Evolutionary conservation across 1,140 invertebrate genomes (phyloP), one percentile per base, ranked within the genome.

Genomic region (Phymastichus coffea): DNA sequence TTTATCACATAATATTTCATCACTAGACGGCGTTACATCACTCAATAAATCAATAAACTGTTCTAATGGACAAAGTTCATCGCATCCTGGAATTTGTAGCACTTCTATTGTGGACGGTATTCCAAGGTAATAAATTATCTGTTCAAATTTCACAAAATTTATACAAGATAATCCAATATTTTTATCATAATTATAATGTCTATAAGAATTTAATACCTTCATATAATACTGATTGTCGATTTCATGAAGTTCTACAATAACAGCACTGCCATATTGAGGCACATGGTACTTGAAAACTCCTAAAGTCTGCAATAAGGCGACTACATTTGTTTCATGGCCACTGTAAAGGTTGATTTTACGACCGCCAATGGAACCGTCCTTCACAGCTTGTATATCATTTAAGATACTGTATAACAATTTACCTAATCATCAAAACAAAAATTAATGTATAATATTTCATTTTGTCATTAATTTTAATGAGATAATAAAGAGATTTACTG

Each of bases 261-360:
- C 68, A 6, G 81, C 80, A 12, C 83, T 73, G 0, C 80, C 79
- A 64, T 82, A 85, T 59, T 74, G 75, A 0, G 83, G 83, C 41
- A 83, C 79, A 48, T 84, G 82, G 4, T 80, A 71, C 41, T 87
- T 73, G 70, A 84, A 91, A 2, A 88, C 80, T 12, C 82, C 82
- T 19, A 90, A 70, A 0, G 85, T 83, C 33, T 81, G 77, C 64
- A 91, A 77, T n/a, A 91, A 63, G 19, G 84, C 84, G 2, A 84
- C 82, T 3, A 92, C 79, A 37, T 86, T 89, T 47, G 86, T 85
- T 68, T 91, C 89, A 70, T 91, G 88, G 9, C 80, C 84, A 4
- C 85, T 85, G 71, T 84, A 86, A 30, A 33, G 28, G 12, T 12
- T 12, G 28, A 33, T 6, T 12, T 33, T 33, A 7, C 28, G 28